Evolutionary conservation across 1,140 invertebrate genomes (phyloP).

Genomic region (Semibalanus balanoides): DNA sequence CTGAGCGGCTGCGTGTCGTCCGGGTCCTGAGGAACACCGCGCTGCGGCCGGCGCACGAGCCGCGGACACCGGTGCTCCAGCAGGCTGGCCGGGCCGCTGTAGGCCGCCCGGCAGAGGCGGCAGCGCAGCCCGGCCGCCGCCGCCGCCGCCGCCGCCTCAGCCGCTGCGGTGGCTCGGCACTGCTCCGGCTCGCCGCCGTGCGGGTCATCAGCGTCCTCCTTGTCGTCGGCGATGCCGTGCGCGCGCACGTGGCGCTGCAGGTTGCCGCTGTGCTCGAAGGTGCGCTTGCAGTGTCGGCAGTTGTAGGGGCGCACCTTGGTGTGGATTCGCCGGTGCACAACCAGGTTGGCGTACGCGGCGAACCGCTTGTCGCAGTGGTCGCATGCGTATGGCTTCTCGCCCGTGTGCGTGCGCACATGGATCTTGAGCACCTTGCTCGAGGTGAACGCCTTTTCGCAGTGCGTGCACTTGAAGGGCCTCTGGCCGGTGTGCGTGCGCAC

Average conservation of each 20-base stretch:
- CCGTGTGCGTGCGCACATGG: slow-evolving; percentile 35
- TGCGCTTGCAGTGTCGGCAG: slow-evolving; percentile 40
- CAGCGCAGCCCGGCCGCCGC: no score
- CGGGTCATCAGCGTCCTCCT: no score
- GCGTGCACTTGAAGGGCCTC: slow-evolving; percentile 62
- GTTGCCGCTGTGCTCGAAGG: slow-evolving; percentile 31
- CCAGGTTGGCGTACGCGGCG: slow-evolving; percentile 34
- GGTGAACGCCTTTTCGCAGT: slow-evolving; percentile 51
- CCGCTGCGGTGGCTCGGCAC: no score
- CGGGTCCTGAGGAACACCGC: no score
- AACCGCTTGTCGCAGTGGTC: slow-evolving; percentile 22
- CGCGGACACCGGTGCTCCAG: no score
- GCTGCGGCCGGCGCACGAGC: no score
- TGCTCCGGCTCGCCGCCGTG: no score
- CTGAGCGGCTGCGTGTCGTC: no score
- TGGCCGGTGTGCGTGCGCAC: slow-evolving; percentile 76
- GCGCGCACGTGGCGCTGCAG: slow-evolving; percentile 17
- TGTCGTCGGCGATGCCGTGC: no score
- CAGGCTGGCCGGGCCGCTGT: no score
- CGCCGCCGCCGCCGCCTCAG: no score
- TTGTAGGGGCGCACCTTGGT: slow-evolving; percentile 39
- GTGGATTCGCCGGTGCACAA: slow-evolving; percentile 41
- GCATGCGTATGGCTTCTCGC: slow-evolving; percentile 35
- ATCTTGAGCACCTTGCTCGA: slow-evolving; percentile 46
- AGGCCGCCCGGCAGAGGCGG: no score